phyloP scores from a whole-genome alignment of 2,888 invertebrate genomes.

The Synergus umbraculus region DNA sequence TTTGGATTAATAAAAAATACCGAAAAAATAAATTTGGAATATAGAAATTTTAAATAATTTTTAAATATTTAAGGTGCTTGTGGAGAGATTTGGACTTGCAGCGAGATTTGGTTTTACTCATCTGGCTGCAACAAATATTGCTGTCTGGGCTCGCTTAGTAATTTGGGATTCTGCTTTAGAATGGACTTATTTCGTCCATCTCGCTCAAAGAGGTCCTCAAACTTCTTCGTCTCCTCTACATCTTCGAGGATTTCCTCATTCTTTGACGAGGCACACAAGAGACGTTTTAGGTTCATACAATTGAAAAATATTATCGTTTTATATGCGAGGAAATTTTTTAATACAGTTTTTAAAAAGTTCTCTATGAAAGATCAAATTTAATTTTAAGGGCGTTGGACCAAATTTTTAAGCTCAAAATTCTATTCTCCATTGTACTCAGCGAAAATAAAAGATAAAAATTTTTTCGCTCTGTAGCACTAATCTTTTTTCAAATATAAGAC shows the following conservation, averaged over 20 bases:
- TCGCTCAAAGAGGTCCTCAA: slow-evolving; percentile 72
- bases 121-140: slow-evolving; percentile 79
- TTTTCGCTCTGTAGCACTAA: too few species aligned
- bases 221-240: slow-evolving; percentile 75
- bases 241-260: slow-evolving; percentile 76
- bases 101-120: slow-evolving; percentile 80
- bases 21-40: too few species aligned
- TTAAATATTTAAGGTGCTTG: slow-evolving; percentile 75
- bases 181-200: slow-evolving; percentile 78
- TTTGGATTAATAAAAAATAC: not conserved
- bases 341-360: too few species aligned
- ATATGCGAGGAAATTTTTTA: not conserved
- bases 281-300: slow-evolving; percentile 68
- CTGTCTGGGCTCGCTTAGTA: slow-evolving; percentile 79
- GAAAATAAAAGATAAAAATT: too few species aligned
- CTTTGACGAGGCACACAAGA: slow-evolving; percentile 70
- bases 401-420: too few species aligned
- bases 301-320: not conserved
- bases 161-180: slow-evolving; percentile 80
- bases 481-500: too few species aligned
- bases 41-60: slow-evolving; percentile 18
- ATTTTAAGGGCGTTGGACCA: too few species aligned
- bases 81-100: slow-evolving; percentile 78
- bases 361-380: too few species aligned
- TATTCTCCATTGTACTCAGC: too few species aligned